Conservation (phyloP, 1,140 invertebrate genomes). For the Amphibalanus amphitrite region DNA sequence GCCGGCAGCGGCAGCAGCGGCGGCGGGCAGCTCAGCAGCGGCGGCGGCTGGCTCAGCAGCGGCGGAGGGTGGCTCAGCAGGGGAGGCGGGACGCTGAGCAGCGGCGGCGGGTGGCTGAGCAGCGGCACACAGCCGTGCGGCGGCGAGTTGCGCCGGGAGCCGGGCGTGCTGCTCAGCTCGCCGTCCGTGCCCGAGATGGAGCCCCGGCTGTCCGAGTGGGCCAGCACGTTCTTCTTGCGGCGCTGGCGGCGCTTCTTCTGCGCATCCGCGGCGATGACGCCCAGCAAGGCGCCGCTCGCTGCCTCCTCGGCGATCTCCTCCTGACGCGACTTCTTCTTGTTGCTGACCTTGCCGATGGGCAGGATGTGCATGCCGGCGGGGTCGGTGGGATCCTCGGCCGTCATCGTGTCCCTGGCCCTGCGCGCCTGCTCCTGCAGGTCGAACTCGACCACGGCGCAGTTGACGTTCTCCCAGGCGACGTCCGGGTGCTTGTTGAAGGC, state of each 20-base stretch:
- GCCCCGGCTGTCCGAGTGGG: conserved; percentile 9
- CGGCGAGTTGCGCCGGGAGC: neutral
- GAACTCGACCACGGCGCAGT: conserved; percentile 78
- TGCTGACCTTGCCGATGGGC: conserved; percentile 19
- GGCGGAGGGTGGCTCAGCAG: neutral
- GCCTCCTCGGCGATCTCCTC: conserved; percentile 13
- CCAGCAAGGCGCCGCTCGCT: conserved; percentile 7
- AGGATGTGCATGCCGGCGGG: conserved; percentile 35
- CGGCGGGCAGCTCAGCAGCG: neutral
- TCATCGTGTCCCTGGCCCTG: conserved; percentile 43
- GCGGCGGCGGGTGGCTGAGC: neutral
- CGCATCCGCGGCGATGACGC: conserved; percentile 7
- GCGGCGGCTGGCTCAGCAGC: neutral
- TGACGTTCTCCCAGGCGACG: conserved; percentile 43
- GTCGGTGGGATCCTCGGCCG: conserved; percentile 22
- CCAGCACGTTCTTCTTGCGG: conserved; percentile 4
- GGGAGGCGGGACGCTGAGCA: neutral
- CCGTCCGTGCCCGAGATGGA: neutral
- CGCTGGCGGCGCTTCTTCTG: conserved; percentile 16
- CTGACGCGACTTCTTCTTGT: conserved; percentile 22
- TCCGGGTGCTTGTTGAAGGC: conserved; percentile 80
- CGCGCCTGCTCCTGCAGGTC: conserved; percentile 65
- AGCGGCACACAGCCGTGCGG: neutral
- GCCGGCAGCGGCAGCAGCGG: neutral
- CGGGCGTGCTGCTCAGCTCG: neutral